A percentile compares a stretch with the other conserved stretches of the same genome.
Conservation (phyloP, 2,888 invertebrate species). For the Microplitis deprimator region DNA sequence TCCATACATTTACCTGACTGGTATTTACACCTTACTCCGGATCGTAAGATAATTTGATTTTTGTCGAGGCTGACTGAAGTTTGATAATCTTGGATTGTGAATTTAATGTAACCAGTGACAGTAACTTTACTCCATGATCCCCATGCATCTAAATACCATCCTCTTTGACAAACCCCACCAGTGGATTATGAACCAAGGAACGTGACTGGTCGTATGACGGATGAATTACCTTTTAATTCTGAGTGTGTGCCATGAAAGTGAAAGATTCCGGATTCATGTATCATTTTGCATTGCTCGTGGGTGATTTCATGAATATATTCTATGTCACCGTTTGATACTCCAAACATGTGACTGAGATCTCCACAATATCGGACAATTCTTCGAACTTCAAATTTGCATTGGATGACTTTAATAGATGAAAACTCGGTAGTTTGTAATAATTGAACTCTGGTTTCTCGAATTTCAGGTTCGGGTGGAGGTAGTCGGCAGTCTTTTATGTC, state of each 20-base stretch:
- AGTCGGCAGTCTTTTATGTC: background rate
- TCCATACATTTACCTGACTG: slow-evolving; percentile 33
- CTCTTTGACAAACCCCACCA: slow-evolving; percentile 18
- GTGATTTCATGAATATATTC: no score
- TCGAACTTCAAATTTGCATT: background rate
- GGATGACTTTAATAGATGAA: background rate
- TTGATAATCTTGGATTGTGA: slow-evolving; percentile 18
- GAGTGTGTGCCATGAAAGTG: no score
- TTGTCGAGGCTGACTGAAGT: slow-evolving; percentile 31
- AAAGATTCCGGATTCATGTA: no score
- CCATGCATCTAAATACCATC: slow-evolving; percentile 18
- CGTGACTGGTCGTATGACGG: no score
- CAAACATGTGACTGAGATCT: no score
- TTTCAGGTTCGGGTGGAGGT: background rate
- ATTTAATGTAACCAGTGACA: slow-evolving; percentile 25
- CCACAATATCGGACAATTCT: no score
- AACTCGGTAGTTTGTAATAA: background rate
- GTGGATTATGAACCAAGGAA: no score
- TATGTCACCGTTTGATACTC: no score
- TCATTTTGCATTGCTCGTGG: no score
- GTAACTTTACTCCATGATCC: slow-evolving; percentile 35
- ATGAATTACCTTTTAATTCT: no score
- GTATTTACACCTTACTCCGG: slow-evolving; percentile 36
- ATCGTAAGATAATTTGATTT: slow-evolving; percentile 35
- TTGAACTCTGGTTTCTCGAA: background rate